Evolutionary conservation across 2,797 vertebrate genomes (phyloP).

Genomic region (Melanotaenia parkinsoni): DNA sequence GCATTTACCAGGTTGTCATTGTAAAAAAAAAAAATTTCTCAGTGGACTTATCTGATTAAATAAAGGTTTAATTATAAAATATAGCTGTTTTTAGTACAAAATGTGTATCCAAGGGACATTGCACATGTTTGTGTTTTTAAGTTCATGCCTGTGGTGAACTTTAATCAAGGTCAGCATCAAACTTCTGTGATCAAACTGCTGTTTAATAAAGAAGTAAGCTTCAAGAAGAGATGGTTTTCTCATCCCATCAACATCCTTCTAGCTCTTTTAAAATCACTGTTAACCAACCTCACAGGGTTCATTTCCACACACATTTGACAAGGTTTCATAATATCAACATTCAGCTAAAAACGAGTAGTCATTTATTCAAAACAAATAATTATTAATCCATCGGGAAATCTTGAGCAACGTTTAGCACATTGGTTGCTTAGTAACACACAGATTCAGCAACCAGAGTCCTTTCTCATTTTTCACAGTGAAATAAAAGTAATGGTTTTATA

Average conservation of each 20-base stretch:
- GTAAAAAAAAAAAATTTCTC: too few species aligned
- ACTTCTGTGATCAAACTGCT: not conserved
- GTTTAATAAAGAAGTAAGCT: not conserved
- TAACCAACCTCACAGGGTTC: not conserved
- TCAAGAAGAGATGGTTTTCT: not conserved
- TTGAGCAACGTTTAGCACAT: not conserved
- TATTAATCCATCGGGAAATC: not conserved
- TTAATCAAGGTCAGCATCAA: not conserved
- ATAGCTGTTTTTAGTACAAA: not conserved
- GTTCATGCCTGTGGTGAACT: not conserved
- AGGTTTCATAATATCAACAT: not conserved
- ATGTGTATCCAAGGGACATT: not conserved
- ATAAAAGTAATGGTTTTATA: not conserved
- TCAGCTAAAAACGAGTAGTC: not conserved
- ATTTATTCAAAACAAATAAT: not conserved
- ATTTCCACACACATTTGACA: not conserved
- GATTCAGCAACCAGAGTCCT: not conserved
- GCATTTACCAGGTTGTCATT: too few species aligned
- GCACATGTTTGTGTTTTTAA: not conserved
- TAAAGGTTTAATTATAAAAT: too few species aligned
- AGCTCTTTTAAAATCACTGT: not conserved
- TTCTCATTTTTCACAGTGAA: not conserved
- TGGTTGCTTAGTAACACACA: slow-evolving; percentile 12
- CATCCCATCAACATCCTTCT: not conserved
- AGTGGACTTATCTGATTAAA: too few species aligned